Evolutionary conservation across 37 sponge, comb jelly and placozoan species (phyloP).

Genomic region (Oscarella lobularis): DNA sequence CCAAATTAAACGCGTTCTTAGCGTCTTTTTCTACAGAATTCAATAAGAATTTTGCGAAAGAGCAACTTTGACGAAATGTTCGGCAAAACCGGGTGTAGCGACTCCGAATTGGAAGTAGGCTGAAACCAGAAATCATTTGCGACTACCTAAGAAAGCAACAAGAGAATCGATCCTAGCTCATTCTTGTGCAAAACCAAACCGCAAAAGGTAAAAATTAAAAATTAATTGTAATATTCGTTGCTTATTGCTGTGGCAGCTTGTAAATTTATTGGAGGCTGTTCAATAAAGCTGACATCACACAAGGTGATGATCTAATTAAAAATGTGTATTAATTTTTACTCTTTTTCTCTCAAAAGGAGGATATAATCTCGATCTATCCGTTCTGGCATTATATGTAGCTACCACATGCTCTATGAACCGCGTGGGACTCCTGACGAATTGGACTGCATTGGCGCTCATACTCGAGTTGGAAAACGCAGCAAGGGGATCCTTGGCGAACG

Average conservation of each 20-base stretch:
- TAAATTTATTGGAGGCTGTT: conserved; percentile 12
- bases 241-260: not conserved
- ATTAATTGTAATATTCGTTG: not conserved
- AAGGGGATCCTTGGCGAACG: not conserved
- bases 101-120: too few species aligned
- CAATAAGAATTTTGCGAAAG: too few species aligned
- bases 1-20: too few species aligned
- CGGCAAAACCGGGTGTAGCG: too few species aligned
- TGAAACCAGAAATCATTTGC: not conserved
- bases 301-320: not conserved
- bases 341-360: not conserved
- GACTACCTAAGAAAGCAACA: conserved; percentile 6
- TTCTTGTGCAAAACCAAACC: not conserved
- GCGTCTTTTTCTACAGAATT: too few species aligned
- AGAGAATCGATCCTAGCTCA: not conserved
- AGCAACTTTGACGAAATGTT: too few species aligned
- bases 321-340: not conserved
- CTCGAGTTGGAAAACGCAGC: conserved; percentile 6
- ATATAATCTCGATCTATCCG: not conserved
- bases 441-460: not conserved
- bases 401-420: not conserved
- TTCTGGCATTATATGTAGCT: not conserved
- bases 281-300: not conserved
- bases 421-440: conserved; percentile 19
- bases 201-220: too few species aligned